Evolutionary conservation across 1,140 invertebrate species (phyloP), one percentile per base, ranked within the genome.

Genomic region (Lepidurus arcticus): DNA sequence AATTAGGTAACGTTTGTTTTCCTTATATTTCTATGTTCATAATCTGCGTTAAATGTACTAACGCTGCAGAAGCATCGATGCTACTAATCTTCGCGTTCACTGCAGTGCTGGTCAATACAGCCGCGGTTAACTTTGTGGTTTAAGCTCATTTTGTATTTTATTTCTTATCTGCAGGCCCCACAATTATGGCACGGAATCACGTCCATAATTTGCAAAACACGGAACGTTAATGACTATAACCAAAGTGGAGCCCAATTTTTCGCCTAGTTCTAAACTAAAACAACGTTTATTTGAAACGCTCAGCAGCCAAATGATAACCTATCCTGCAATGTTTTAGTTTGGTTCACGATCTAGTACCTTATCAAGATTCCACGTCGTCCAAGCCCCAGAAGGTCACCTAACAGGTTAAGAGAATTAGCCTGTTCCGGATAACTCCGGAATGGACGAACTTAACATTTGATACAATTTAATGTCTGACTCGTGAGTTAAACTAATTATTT

Each of bases 71-170:
- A 26, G 84, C 78, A 80, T 85, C 83, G 13, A 86, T 80, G 43
- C 43, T 75, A 26, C 81, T 80, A 16, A 86, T 73, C n/a, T 77
- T 80, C 26, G 83, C 86, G 80, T 84, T 85, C 26, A 81, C 86
- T n/a, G 84, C 81, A 73, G 81, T 83, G 34, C 83, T 83, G 24
- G 85, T 78, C 47, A 87, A 84, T 81, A 87, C 85, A 5, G 84
- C 85, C 43, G 83, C 88, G 81, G 83, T 81, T 13, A 87, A 81
- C 79, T 88, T 24, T 24, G 24, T 24, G 24, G 24, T 24, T 24
- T 24, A 24, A 24, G 24, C 24, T 24, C 24, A 24, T 24, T 24
- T 24, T 24, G 24, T 13, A 45, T 45, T 9, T 45, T 45, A 9
- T 45, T 45, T 45, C 13, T 45, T 53, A 53, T 5, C 47, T 53